Percentiles rank a stretch among this genome's conserved stretches.
These are phyloP conservation scores for Tichodroma muraria DNA, from an alignment of 2,113 vertebrate genomes.

Conservation along the genomic window DNA sequence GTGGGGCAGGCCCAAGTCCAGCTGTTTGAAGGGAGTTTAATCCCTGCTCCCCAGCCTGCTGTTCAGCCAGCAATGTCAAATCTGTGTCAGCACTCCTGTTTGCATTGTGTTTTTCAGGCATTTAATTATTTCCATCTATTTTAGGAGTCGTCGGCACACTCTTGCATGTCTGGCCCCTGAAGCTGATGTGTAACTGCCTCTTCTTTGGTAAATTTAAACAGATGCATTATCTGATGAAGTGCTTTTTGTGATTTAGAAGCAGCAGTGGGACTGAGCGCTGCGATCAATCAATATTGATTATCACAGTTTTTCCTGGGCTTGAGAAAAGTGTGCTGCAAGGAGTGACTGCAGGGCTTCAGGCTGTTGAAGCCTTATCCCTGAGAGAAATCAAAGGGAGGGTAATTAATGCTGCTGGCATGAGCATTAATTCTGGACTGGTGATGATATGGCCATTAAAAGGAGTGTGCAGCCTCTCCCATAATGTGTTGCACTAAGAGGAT, in stretches of 20 bases:
- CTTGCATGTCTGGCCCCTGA: background rate
- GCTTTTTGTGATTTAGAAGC: conserved; percentile 6
- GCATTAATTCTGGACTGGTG: background rate
- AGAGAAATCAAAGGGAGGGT: background rate
- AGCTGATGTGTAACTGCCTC: background rate
- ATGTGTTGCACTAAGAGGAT: background rate
- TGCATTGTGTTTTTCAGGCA: background rate
- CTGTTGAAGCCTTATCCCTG: background rate
- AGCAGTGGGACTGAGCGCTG: background rate
- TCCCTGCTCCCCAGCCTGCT: background rate
- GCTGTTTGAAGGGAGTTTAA: background rate
- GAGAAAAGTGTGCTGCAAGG: background rate
- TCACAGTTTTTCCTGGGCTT: conserved; percentile 1
- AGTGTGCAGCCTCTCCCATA: background rate
- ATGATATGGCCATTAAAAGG: background rate
- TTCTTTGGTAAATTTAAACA: conserved; percentile 14
- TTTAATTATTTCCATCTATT: conserved; percentile 13
- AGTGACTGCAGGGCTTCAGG: background rate
- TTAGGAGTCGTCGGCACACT: background rate
- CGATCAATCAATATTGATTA: conserved; percentile 45
- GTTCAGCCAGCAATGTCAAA: background rate
- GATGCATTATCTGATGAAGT: conserved; percentile 19
- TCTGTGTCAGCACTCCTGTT: background rate
- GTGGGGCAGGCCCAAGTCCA: background rate
- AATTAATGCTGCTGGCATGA: conserved; percentile 22